Conservation (phyloP, 2,888 invertebrate species). For the Orthosia incerta region DNA sequence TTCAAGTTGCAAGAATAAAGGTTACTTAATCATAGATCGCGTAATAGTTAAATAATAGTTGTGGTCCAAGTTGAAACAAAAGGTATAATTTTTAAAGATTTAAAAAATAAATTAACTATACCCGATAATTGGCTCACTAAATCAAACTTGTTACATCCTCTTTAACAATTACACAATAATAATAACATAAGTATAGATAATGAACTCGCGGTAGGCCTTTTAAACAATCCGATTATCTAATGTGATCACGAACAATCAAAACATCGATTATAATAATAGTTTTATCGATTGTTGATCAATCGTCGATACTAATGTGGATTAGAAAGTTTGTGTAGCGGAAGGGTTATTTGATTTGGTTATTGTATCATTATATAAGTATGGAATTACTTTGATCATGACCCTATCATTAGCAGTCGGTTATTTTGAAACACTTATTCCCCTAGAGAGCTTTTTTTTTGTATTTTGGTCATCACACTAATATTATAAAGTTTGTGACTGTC, state of each 20-base stretch:
- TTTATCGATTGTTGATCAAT: conserved; percentile 53
- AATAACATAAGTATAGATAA: conserved; percentile 36
- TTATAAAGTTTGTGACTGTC: no score
- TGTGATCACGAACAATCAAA: conserved; percentile 55
- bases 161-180: conserved; percentile 49
- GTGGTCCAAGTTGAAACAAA: no score
- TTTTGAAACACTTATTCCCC: neutral
- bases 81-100: neutral
- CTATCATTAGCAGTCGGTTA: neutral
- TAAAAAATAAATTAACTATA: neutral
- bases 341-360: conserved; percentile 3
- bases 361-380: neutral
- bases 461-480: no score
- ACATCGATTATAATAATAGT: conserved; percentile 51
- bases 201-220: conserved; percentile 36
- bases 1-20: no score
- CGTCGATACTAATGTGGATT: conserved; percentile 55
- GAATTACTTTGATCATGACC: neutral
- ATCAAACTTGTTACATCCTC: conserved; percentile 9
- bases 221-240: conserved; percentile 57
- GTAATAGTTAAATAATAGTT: no score
- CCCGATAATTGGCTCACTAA: conserved; percentile 21
- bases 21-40: no score
- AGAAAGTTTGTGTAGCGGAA: conserved; percentile 60
- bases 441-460: neutral